Evolutionary conservation across 1,140 invertebrate genomes (phyloP), one percentile per base, ranked within the genome.

Genomic region (Stenopsyche tienmushanensis): DNA sequence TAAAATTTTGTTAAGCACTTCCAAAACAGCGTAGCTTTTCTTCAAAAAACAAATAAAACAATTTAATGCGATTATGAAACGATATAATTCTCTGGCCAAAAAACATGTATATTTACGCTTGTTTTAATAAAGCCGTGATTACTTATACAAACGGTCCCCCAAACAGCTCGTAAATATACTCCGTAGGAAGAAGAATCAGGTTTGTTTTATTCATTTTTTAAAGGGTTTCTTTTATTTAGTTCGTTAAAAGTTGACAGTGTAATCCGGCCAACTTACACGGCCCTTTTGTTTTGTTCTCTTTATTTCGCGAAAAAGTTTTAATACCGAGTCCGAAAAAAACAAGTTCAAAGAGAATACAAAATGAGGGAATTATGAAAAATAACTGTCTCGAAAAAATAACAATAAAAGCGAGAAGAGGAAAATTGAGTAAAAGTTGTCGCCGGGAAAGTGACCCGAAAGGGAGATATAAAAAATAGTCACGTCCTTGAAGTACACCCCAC

Each of bases 291-390:
- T 54, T 45, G 34, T 17, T 54, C 49, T 39, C 34, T 63, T 64
- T 54, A 64, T 64, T 64, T 64, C 52, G 23, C 18, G 62, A 64
- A 54, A 64, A 64, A 53, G 39, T 64, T 64, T 64, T 45, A 57
- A 57, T 42, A 42, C 54, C 21, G 54, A 57, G 26, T 42, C 10
- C 26, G 44, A 53, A 25, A 57, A 57, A 57, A 55, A 34, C 49
- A 53, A 55, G 49, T 53, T 67, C 49, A 53, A 57, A 57, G 66
- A 21, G 47, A 60, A 67, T 59, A 54, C 53, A 49, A 52, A 67
- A 67, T 64, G 66, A 62, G 54, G 50, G 50, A 64, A 67, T 67
- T 67, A 67, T 67, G 60, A 67, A 67, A 67, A 67, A 67, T 67
- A 67, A 67, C 66, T 29, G 42, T 64, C 66, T 64, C 57, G 60